Conservation (phyloP, 2,797 vertebrate species). For the Melanotaenia pygmaea region DNA sequence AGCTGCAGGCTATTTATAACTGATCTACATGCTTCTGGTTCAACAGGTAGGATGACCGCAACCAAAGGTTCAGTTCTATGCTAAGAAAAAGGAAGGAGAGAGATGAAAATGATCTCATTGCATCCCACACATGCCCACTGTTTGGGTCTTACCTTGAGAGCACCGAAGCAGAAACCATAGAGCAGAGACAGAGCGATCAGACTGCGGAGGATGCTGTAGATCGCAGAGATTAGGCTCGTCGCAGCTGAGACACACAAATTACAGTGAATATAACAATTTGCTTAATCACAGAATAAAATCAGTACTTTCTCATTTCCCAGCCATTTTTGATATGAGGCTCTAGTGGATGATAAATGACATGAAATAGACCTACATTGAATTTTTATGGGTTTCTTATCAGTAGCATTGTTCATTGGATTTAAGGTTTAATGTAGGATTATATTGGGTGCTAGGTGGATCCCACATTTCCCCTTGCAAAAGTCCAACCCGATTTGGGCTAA, state of each 20-base stretch:
- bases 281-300: background rate
- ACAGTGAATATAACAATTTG: slow-evolving; percentile 12
- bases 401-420: too few species aligned
- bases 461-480: background rate
- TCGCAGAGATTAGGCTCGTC: slow-evolving; percentile 87
- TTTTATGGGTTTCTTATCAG: background rate
- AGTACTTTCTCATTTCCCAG: background rate
- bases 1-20: slow-evolving; percentile 38
- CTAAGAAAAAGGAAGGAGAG: background rate
- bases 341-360: background rate
- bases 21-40: slow-evolving; percentile 16
- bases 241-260: slow-evolving; percentile 84
- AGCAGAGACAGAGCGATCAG: slow-evolving; percentile 84
- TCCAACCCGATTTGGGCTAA: background rate
- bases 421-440: background rate
- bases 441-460: background rate
- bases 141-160: slow-evolving; percentile 88
- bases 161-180: slow-evolving; percentile 91
- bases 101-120: background rate
- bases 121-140: background rate
- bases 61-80: slow-evolving; percentile 10
- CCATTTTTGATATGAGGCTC: background rate
- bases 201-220: slow-evolving; percentile 91
- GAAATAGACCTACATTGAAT: background rate
- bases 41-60: slow-evolving; percentile 9